A percentile compares a stretch with the other conserved stretches of the same genome.
Conservation (phyloP, 1,140 invertebrate genomes). For the Apis florea region DNA sequence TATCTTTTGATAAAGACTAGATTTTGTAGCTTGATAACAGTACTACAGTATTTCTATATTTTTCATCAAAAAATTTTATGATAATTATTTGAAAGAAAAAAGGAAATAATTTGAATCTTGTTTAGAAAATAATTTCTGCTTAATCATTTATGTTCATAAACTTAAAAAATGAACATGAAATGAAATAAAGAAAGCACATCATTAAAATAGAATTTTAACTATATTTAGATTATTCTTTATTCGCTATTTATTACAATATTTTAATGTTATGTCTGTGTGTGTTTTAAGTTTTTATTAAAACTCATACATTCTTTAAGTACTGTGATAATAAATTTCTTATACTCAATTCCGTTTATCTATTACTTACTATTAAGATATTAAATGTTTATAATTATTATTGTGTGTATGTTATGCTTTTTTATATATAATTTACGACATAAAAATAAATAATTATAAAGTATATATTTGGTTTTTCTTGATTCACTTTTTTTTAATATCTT, state of each 20-base stretch:
- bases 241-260: not conserved
- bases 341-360: conserved; percentile 14
- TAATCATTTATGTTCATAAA: not conserved
- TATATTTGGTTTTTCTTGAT: not conserved
- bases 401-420: conserved; percentile 53
- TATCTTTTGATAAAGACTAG: conserved; percentile 33
- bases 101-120: not conserved
- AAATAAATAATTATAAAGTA: conserved; percentile 36
- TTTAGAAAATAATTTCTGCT: not conserved
- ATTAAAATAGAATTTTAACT: not conserved
- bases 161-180: not conserved
- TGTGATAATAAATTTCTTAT: conserved; percentile 61
- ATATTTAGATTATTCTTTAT: conserved; percentile 31
- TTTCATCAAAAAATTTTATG: conserved; percentile 6
- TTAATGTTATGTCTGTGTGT: conserved; percentile 8
- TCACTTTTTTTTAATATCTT: not conserved
- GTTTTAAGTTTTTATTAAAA: conserved; percentile 22
- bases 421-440: conserved; percentile 62
- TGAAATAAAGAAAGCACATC: not conserved
- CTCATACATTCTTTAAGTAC: conserved; percentile 59
- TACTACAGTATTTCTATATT: conserved; percentile 20
- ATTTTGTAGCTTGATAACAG: conserved; percentile 22
- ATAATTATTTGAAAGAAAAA: not conserved
- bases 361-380: conserved; percentile 27
- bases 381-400: conserved; percentile 50